phyloP scores from a whole-genome alignment of 64 coral and sea anemone species.

The Montipora cactus region DNA sequence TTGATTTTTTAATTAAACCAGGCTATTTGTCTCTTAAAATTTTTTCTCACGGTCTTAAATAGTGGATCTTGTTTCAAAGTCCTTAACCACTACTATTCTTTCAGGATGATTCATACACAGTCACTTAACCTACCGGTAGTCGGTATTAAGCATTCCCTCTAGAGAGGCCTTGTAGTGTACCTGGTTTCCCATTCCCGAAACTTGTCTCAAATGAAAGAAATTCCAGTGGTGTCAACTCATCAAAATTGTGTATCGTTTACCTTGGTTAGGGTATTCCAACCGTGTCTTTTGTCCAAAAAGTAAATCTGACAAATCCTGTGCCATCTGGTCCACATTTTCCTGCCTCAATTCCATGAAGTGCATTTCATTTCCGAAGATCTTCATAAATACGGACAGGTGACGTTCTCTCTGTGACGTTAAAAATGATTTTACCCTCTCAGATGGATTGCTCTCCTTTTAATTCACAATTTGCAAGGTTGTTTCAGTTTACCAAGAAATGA shows the following conservation, averaged over 20 bases:
- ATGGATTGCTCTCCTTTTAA: no score
- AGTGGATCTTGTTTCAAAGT: no score
- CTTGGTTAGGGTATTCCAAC: constrained; percentile 23
- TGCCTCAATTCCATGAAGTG: constrained; percentile 50
- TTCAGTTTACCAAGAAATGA: no score
- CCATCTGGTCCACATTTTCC: constrained; percentile 38
- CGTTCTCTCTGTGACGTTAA: background rate
- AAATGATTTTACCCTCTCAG: background rate
- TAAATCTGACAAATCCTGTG: constrained; percentile 40
- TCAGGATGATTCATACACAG: no score
- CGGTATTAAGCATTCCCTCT: no score
- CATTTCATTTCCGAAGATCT: constrained; percentile 79
- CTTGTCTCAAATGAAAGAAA: background rate
- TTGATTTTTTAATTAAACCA: background rate
- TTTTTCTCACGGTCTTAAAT: background rate
- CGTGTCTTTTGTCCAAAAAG: constrained; percentile 50
- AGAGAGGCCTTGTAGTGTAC: no score
- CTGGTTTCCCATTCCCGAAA: no score
- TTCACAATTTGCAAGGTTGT: no score
- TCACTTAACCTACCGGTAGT: no score
- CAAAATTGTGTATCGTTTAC: background rate
- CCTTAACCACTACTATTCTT: no score
- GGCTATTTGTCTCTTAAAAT: background rate
- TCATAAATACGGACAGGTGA: constrained; percentile 58
- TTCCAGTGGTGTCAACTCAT: background rate